A percentile compares a stretch with the other conserved stretches of the same genome.
phyloP scores from a whole-genome alignment of 2,113 vertebrate genomes.

The Drymodes brunneopygia region DNA sequence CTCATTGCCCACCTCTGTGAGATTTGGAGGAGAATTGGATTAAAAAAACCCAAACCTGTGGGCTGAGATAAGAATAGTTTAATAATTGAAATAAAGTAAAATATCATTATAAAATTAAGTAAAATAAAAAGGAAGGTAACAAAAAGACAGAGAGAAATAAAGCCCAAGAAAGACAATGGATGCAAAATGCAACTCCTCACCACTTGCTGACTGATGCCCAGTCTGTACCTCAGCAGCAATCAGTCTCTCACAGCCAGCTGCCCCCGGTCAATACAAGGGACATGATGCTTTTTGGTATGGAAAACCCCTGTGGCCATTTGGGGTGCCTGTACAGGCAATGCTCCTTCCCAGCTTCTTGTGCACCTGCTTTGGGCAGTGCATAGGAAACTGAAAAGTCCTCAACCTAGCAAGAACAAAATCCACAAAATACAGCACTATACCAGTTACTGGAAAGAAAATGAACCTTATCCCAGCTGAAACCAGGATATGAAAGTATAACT shows the following conservation, averaged over 20 bases:
- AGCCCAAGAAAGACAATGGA: background rate
- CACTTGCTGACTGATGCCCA: rapidly evolving
- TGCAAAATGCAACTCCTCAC: background rate
- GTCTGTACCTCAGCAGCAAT: background rate
- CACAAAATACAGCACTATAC: background rate
- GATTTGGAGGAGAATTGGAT: background rate
- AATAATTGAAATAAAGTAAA: background rate
- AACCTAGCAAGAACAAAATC: background rate
- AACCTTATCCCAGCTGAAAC: background rate
- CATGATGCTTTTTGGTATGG: background rate
- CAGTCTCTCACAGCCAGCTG: background rate
- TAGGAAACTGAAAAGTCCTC: background rate
- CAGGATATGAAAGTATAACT: background rate
- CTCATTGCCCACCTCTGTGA: background rate
- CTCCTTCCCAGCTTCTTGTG: background rate
- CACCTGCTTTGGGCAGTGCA: background rate
- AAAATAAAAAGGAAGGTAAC: background rate
- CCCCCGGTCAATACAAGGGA: too few relatives aligned
- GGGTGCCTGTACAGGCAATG: background rate
- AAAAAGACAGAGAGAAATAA: background rate
- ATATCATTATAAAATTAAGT: background rate
- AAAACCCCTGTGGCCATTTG: background rate
- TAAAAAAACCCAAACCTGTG: background rate
- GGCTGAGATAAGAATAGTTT: background rate
- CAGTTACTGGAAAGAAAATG: background rate